These are phyloP conservation scores for Rhyacophila brunnea DNA, from an alignment of 1,140 invertebrate genomes.

Conservation along the genomic window DNA sequence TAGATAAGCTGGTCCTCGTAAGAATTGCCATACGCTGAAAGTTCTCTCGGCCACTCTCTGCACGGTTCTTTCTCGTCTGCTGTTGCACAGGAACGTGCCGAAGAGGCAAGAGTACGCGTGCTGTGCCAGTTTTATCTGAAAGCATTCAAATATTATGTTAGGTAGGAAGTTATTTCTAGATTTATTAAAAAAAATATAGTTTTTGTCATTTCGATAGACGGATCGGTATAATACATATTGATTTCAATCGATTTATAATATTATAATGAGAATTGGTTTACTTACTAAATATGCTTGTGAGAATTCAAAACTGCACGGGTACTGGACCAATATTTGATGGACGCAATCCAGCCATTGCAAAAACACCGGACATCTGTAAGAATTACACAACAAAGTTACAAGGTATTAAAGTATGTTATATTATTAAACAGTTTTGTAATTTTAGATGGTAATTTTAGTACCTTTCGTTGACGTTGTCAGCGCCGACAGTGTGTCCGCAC, in stretches of 20 bases:
- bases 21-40: constrained; percentile 85
- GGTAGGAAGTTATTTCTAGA: not conserved
- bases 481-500: constrained; percentile 80
- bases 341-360: constrained; percentile 97
- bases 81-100: constrained; percentile 96
- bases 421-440: not conserved
- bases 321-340: constrained; percentile 87
- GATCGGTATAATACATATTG: too few relatives aligned
- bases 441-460: constrained; percentile 1
- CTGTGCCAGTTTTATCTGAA: constrained; percentile 89
- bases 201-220: too few relatives aligned
- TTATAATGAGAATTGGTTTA: too few relatives aligned
- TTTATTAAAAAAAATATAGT: too few relatives aligned
- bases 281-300: constrained; percentile 88
- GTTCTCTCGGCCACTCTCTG: constrained; percentile 69
- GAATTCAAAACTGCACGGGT: constrained; percentile 93
- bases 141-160: constrained; percentile 28
- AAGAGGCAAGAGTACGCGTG: constrained; percentile 95
- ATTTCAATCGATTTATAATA: too few relatives aligned
- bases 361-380: constrained; percentile 83
- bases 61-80: constrained; percentile 69
- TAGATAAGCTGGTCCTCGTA: constrained; percentile 73
- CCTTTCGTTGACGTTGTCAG: constrained; percentile 85
- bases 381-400: not conserved
- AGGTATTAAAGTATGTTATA: not conserved